Percentiles rank a stretch among this genome's conserved stretches.
These are phyloP conservation scores for Ophthalmolycus amberensis DNA, from an alignment of 2,113 vertebrate species.

Conservation along the genomic window DNA sequence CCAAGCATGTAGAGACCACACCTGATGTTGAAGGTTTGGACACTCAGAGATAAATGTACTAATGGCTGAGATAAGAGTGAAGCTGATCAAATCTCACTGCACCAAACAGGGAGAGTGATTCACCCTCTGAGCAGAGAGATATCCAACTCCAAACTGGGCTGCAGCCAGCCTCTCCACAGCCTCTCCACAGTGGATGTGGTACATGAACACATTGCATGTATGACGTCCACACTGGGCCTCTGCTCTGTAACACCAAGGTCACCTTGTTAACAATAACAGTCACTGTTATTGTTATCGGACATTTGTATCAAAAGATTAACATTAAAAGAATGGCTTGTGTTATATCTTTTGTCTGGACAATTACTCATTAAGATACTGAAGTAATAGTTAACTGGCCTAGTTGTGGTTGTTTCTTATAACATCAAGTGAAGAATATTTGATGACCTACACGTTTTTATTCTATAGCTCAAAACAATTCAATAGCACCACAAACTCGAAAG, in stretches of 20 bases:
- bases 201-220: slow-evolving; percentile 75
- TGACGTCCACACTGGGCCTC: slow-evolving; percentile 77
- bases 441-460: background rate
- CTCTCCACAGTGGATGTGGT: slow-evolving; percentile 42
- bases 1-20: slow-evolving; percentile 64
- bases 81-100: slow-evolving; percentile 83
- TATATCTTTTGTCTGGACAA: background rate
- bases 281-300: slow-evolving; percentile 73
- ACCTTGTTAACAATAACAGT: slow-evolving; percentile 30
- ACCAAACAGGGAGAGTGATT: slow-evolving; percentile 79
- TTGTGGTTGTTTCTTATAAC: background rate
- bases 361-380: background rate
- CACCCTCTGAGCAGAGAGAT: slow-evolving; percentile 77
- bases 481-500: background rate
- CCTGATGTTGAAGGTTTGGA: slow-evolving; percentile 83
- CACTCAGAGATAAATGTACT: slow-evolving; percentile 82
- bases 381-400: background rate
- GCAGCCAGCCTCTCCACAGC: slow-evolving; percentile 83
- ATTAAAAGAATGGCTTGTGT: background rate
- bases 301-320: slow-evolving; percentile 10
- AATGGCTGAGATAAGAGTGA: slow-evolving; percentile 82
- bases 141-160: slow-evolving; percentile 82
- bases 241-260: slow-evolving; percentile 63
- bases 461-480: background rate
- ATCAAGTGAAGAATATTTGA: background rate